These are phyloP conservation scores for Vombatus ursinus DNA, from an alignment of 2,113 vertebrate genomes.

Conservation along the genomic window DNA sequence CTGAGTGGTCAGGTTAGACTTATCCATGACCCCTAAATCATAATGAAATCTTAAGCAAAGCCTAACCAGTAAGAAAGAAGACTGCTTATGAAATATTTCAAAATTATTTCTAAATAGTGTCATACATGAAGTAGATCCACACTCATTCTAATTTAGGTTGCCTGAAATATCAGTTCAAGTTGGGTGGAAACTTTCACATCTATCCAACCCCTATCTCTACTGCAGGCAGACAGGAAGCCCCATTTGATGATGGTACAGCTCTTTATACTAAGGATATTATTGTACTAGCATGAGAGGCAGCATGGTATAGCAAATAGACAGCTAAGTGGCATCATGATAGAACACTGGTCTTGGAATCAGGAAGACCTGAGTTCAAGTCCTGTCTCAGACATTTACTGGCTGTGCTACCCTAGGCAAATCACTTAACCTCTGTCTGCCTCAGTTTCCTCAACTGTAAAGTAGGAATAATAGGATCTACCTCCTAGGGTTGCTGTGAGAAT, in stretches of 20 bases:
- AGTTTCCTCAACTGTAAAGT: background rate
- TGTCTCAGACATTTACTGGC: background rate
- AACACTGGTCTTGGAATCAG: background rate
- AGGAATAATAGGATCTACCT: background rate
- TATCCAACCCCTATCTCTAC: background rate
- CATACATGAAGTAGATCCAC: background rate
- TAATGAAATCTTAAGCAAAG: slow-evolving; percentile 25
- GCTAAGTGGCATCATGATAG: background rate
- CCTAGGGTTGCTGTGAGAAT: background rate
- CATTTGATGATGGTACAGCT: background rate
- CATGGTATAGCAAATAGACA: background rate
- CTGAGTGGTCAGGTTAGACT: background rate
- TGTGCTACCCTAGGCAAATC: background rate
- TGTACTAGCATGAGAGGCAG: background rate
- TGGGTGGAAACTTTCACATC: background rate
- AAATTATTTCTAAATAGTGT: slow-evolving; percentile 31
- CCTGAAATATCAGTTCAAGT: slow-evolving; percentile 4
- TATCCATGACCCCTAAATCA: slow-evolving; percentile 30
- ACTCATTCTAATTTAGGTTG: background rate
- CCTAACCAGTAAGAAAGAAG: background rate
- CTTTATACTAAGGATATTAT: slow-evolving; percentile 8
- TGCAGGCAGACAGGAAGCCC: background rate
- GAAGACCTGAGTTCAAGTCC: background rate
- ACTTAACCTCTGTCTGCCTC: background rate
- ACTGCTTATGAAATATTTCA: slow-evolving; percentile 37